Evolutionary conservation across 2,113 vertebrate genomes (phyloP).

Genomic region (Chaetops frenatus): DNA sequence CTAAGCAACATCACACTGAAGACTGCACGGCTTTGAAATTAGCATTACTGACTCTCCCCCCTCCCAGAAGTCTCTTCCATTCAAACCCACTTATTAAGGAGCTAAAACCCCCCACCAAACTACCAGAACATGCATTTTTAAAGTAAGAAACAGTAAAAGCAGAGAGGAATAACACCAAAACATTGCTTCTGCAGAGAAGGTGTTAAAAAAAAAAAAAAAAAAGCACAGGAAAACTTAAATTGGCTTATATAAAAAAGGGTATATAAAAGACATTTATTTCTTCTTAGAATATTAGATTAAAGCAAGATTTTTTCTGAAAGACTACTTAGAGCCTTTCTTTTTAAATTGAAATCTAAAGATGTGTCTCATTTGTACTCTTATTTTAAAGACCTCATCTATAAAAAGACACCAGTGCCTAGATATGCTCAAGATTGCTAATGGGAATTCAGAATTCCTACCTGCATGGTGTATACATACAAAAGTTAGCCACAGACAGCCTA

Average conservation of each 20-base stretch:
- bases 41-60: conserved; percentile 65
- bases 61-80: conserved; percentile 49
- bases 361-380: neutral
- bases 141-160: conserved; percentile 19
- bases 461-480: neutral
- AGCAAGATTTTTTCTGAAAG: neutral
- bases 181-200: neutral
- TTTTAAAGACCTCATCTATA: neutral
- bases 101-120: neutral
- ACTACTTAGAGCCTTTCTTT: neutral
- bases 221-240: neutral
- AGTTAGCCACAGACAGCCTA: neutral
- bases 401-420: neutral
- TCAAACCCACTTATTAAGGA: conserved; percentile 53
- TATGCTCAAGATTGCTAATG: neutral
- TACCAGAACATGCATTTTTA: conserved; percentile 3
- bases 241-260: neutral
- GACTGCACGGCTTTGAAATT: conserved; percentile 70
- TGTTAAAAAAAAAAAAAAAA: neutral
- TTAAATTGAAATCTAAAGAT: neutral
- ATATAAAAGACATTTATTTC: neutral
- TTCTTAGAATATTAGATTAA: neutral
- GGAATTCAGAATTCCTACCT: neutral
- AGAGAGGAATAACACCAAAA: neutral
- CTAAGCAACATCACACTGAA: conserved; percentile 73